Conservation (phyloP, 1,140 invertebrate species). For the Pseudachorutes palmiensis region DNA sequence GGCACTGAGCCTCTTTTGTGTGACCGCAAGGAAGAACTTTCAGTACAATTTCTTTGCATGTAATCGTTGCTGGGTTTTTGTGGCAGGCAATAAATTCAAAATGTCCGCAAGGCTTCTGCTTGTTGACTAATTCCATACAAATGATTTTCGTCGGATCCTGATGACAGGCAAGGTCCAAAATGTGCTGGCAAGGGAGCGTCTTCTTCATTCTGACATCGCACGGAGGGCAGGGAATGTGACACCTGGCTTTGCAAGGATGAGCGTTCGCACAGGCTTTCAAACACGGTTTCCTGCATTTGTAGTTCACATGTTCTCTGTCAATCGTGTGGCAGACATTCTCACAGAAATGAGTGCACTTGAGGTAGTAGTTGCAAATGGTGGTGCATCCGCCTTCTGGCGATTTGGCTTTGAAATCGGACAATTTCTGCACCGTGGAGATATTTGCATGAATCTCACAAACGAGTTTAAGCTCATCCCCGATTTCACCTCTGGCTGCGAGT, state of each 20-base stretch:
- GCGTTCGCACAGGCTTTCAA: conserved; percentile 19
- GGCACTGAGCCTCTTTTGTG: conserved; percentile 25
- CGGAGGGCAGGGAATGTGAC: conserved; percentile 25
- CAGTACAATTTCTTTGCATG: conserved; percentile 23
- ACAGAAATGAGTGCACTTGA: conserved; percentile 39
- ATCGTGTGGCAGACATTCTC: conserved; percentile 37
- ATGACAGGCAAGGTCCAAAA: conserved; percentile 22
- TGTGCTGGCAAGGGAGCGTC: conserved; percentile 26
- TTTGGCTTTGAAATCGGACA: conserved; percentile 22
- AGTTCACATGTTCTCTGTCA: conserved; percentile 33
- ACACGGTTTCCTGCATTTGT: conserved; percentile 29
- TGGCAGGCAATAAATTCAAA: conserved; percentile 22
- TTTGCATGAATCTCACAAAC: conserved; percentile 39
- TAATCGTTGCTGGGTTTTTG: background rate
- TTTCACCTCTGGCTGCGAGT: conserved; percentile 33
- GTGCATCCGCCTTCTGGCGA: conserved; percentile 35
- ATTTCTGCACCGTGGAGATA: conserved; percentile 4
- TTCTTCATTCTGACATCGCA: conserved; percentile 27
- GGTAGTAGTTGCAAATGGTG: conserved; percentile 16
- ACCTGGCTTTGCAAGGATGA: conserved; percentile 27
- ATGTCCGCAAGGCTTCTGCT: conserved; percentile 26
- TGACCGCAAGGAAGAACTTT: conserved; percentile 29
- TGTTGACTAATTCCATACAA: conserved; percentile 22
- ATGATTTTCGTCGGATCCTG: background rate
- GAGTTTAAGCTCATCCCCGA: conserved; percentile 41